Evolutionary conservation across 2,888 invertebrate genomes (phyloP).

Genomic region (Lithophane leautieri): DNA sequence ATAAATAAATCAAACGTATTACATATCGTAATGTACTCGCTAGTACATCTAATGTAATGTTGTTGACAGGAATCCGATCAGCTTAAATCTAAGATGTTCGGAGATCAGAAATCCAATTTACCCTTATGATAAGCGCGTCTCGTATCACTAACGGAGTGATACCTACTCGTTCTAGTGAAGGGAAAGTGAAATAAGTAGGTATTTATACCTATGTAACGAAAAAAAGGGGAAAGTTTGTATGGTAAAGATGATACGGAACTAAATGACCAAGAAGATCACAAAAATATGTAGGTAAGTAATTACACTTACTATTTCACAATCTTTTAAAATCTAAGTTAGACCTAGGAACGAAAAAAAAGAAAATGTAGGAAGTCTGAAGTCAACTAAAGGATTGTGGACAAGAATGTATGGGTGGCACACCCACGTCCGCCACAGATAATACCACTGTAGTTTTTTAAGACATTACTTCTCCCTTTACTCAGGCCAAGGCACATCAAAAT

Average conservation of each 20-base stretch:
- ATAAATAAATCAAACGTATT: conserved; percentile 48
- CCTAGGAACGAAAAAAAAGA: neutral
- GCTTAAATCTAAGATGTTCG: conserved; percentile 76
- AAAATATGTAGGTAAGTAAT: no score
- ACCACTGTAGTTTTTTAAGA: no score
- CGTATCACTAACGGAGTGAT: conserved; percentile 57
- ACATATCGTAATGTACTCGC: conserved; percentile 35
- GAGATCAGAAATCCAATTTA: conserved; percentile 73
- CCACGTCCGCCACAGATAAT: no score
- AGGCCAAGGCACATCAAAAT: no score
- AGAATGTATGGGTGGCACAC: no score
- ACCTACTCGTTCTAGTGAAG: conserved; percentile 29
- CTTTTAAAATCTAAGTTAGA: neutral
- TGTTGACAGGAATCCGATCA: conserved; percentile 76
- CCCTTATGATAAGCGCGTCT: conserved; percentile 66
- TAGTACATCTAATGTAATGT: conserved; percentile 63
- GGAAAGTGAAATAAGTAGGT: conserved; percentile 19
- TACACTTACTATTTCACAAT: neutral
- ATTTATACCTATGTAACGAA: neutral
- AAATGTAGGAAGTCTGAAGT: neutral
- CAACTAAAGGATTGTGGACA: no score
- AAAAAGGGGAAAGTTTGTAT: neutral
- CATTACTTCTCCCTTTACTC: no score
- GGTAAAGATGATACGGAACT: neutral
- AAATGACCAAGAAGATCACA: no score